Evolutionary conservation across 1,140 invertebrate species (phyloP).

Genomic region (Chrysopa pallens): DNA sequence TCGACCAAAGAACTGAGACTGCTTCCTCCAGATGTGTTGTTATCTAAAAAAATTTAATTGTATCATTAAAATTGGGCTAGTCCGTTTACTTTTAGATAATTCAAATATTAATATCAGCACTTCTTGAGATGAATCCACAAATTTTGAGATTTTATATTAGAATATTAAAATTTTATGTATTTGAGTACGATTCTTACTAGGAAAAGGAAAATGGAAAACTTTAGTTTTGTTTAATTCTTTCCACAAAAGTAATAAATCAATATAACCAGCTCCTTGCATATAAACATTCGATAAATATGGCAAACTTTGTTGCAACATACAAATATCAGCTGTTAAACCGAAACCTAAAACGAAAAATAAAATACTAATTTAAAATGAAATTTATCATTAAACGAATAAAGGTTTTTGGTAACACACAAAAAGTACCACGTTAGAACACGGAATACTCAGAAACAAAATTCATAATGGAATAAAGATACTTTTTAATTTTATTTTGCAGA

Average conservation of each 20-base stretch:
- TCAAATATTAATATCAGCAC: too few species aligned
- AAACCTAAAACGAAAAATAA: slow-evolving; percentile 27
- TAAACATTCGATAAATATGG: slow-evolving; percentile 27
- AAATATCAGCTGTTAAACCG: slow-evolving; percentile 34
- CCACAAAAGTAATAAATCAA: slow-evolving; percentile 34
- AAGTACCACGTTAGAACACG: too few species aligned
- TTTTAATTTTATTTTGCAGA: too few species aligned
- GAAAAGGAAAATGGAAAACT: slow-evolving; percentile 28
- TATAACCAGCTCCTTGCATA: slow-evolving; percentile 23
- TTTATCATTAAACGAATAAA: background rate
- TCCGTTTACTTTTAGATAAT: too few species aligned
- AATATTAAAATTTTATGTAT: too few species aligned
- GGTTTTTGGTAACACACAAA: too few species aligned
- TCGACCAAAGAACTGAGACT: slow-evolving; percentile 52
- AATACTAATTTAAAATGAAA: background rate
- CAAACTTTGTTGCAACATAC: slow-evolving; percentile 31
- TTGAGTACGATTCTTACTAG: slow-evolving; percentile 21
- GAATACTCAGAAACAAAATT: too few species aligned
- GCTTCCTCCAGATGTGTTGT: slow-evolving; percentile 12
- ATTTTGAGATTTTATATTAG: too few species aligned
- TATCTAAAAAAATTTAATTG: too few species aligned
- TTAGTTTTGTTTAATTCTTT: slow-evolving; percentile 26
- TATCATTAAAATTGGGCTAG: too few species aligned
- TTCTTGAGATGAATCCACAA: too few species aligned
- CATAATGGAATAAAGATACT: too few species aligned